These are phyloP conservation scores for Erebia epiphron DNA, from an alignment of 2,888 invertebrate species.

Conservation along the genomic window DNA sequence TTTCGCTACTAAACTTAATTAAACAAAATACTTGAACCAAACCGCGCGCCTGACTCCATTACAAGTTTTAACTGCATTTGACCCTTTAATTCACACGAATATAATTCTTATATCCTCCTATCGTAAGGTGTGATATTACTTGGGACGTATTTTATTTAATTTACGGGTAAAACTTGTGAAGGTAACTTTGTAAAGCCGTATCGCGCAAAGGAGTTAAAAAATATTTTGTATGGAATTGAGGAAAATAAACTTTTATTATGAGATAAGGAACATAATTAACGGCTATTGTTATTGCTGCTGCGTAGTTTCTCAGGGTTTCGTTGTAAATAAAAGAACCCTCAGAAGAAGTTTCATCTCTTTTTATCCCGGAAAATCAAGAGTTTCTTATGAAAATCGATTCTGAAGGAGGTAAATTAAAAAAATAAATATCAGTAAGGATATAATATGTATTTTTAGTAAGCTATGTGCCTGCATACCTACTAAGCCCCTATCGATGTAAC, in stretches of 20 bases:
- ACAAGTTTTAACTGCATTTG: background rate
- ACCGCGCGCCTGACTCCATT: conserved; percentile 4
- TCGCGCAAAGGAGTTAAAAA: background rate
- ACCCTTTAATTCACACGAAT: background rate
- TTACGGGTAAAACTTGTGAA: background rate
- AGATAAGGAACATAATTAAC: background rate
- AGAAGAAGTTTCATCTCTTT: no score
- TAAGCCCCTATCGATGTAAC: no score
- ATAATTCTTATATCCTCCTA: background rate
- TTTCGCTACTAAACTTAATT: conserved; percentile 10
- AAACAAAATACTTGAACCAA: conserved; percentile 3
- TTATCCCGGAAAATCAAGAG: no score
- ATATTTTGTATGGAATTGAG: background rate
- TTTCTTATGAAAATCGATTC: no score
- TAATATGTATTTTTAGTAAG: no score
- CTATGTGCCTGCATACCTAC: no score
- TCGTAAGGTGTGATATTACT: background rate
- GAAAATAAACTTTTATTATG: background rate
- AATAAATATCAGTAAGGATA: no score
- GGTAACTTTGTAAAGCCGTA: background rate
- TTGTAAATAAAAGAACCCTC: background rate
- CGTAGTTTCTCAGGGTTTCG: background rate
- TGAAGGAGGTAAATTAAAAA: no score
- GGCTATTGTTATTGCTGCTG: background rate
- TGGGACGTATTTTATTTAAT: background rate